These are phyloP conservation scores for Laupala kohalensis DNA, from an alignment of 1,140 invertebrate genomes.

Conservation along the genomic window DNA sequence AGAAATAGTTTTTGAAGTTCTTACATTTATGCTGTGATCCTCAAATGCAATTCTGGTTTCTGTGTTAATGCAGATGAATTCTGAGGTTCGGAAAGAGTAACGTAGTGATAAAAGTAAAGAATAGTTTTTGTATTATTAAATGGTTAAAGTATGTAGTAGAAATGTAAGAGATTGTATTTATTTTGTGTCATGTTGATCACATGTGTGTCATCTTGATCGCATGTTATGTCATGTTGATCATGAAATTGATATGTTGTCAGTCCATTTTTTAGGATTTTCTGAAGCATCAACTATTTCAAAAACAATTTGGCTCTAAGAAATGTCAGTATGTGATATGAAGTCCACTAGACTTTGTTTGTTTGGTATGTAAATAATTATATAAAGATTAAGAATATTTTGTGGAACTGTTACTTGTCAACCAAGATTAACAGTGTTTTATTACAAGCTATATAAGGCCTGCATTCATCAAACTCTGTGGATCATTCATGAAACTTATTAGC, in stretches of 20 bases:
- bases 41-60: background rate
- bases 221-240: background rate
- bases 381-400: no score
- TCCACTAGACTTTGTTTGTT: no score
- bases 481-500: no score
- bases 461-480: no score
- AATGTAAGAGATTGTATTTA: background rate
- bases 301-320: no score
- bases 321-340: no score
- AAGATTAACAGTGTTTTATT: no score
- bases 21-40: background rate
- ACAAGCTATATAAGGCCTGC: no score
- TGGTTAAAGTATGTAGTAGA: background rate
- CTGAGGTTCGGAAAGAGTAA: background rate
- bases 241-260: background rate
- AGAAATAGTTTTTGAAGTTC: background rate
- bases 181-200: background rate
- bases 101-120: background rate
- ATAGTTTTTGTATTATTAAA: background rate
- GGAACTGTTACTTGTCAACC: no score
- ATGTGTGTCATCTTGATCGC: background rate
- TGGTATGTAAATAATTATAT: no score
- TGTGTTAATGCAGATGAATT: background rate
- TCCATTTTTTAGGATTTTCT: background rate
- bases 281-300: no score